Conservation (phyloP, 2,888 invertebrate species). For the Abrostola triplasia region DNA sequence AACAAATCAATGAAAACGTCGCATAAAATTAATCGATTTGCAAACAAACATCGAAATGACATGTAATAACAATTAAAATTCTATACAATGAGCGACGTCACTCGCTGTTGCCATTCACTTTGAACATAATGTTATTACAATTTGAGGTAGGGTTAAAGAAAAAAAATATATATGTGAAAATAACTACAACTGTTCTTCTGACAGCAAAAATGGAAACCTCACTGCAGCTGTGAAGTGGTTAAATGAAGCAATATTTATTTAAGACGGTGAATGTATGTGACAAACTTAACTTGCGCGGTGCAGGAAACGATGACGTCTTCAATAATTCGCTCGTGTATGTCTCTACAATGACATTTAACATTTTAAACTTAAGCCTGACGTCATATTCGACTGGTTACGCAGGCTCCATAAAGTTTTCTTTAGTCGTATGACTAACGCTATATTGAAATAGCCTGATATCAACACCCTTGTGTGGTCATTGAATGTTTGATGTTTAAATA, state of each 20-base stretch:
- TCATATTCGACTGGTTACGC: slow-evolving; percentile 18
- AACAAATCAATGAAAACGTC: slow-evolving; percentile 46
- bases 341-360: not conserved
- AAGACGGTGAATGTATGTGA: no score
- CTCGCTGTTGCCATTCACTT: slow-evolving; percentile 25
- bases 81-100: slow-evolving; percentile 38
- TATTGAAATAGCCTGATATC: slow-evolving; percentile 22
- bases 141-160: slow-evolving; percentile 1
- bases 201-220: no score
- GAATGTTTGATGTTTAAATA: slow-evolving; percentile 15
- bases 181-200: no score
- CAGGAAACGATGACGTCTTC: not conserved
- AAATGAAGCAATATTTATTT: no score
- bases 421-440: slow-evolving; percentile 22
- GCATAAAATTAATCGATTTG: slow-evolving; percentile 51
- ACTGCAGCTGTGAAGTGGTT: no score
- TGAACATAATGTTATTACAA: not conserved
- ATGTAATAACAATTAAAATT: slow-evolving; percentile 39
- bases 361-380: slow-evolving; percentile 17
- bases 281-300: not conserved
- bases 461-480: slow-evolving; percentile 12
- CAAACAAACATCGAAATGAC: slow-evolving; percentile 18
- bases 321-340: not conserved
- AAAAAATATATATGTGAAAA: no score
- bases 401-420: slow-evolving; percentile 30